Evolutionary conservation across 2,888 invertebrate genomes (phyloP).

Genomic region (Candidula unifasciata): DNA sequence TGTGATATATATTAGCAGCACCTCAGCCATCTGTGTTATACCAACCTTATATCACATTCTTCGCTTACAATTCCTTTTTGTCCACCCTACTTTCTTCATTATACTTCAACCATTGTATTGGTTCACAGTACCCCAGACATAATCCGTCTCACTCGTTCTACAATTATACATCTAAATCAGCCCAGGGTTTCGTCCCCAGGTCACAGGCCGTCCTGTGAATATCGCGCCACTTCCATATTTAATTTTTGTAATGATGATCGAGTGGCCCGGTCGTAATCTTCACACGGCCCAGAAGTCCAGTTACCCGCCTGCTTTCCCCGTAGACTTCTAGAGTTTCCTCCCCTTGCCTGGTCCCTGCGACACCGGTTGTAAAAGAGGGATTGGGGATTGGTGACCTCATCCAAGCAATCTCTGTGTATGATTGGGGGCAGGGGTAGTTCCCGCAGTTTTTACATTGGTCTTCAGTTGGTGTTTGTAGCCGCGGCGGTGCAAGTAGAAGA

Average conservation of each 20-base stretch:
- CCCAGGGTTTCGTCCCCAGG: not conserved
- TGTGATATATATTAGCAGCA: too few relatives aligned
- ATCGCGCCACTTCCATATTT: constrained; percentile 27
- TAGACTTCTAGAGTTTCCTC: constrained; percentile 38
- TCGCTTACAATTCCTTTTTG: too few relatives aligned
- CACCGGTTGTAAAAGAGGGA: constrained; percentile 7
- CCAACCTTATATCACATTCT: too few relatives aligned
- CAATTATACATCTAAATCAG: constrained; percentile 42
- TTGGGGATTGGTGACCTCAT: constrained; percentile 29
- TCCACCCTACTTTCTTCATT: not conserved
- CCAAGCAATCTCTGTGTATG: constrained; percentile 4
- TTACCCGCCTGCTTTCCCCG: not conserved
- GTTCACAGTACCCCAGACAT: too few relatives aligned
- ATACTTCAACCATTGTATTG: too few relatives aligned
- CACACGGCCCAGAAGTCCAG: not conserved
- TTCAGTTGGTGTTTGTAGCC: too few relatives aligned
- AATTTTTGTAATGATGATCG: constrained; percentile 41
- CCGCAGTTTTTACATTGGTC: not conserved
- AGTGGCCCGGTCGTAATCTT: not conserved
- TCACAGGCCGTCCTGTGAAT: not conserved
- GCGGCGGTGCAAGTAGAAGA: not conserved
- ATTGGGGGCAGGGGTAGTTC: not conserved
- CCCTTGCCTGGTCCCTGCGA: constrained; percentile 24
- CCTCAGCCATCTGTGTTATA: too few relatives aligned
- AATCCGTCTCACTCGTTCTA: not conserved